A percentile compares a stretch with the other conserved stretches of the same genome.
Evolutionary conservation across 2,113 vertebrate genomes (phyloP).

Genomic region (Vidua macroura): DNA sequence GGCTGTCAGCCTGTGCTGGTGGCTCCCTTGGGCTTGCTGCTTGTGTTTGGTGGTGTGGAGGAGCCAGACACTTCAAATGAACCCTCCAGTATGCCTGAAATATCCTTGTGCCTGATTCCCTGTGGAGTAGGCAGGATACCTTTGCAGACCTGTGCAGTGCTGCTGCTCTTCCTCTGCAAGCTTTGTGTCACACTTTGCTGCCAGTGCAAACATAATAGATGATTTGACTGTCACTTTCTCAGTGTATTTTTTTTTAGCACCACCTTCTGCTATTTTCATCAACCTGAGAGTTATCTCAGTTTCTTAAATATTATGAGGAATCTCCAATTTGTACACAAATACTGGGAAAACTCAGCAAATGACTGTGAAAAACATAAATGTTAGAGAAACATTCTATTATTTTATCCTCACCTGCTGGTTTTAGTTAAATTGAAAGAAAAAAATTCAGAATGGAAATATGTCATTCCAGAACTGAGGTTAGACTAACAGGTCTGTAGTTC

Average conservation of each 20-base stretch:
- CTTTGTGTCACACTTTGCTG: background rate
- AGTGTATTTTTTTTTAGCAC: conserved; percentile 9
- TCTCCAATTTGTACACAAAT: background rate
- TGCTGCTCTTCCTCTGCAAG: background rate
- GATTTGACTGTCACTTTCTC: conserved; percentile 12
- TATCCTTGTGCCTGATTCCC: background rate
- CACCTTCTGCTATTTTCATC: conserved; percentile 1
- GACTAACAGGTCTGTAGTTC: background rate
- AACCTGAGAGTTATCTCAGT: background rate
- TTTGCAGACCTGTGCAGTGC: no score
- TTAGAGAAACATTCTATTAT: background rate
- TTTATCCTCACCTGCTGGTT: background rate
- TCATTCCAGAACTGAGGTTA: background rate
- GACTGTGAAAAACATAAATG: background rate
- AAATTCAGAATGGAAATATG: background rate
- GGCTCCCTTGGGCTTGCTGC: background rate
- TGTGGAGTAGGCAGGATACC: no score
- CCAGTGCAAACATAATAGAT: background rate
- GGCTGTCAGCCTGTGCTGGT: background rate
- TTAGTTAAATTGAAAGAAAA: background rate
- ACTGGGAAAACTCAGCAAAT: background rate
- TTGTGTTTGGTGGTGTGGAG: background rate
- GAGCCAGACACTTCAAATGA: background rate
- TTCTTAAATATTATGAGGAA: background rate
- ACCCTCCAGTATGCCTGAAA: background rate